Conservation (phyloP, 1,140 invertebrate genomes). For the Protaetia brevitarsis region DNA sequence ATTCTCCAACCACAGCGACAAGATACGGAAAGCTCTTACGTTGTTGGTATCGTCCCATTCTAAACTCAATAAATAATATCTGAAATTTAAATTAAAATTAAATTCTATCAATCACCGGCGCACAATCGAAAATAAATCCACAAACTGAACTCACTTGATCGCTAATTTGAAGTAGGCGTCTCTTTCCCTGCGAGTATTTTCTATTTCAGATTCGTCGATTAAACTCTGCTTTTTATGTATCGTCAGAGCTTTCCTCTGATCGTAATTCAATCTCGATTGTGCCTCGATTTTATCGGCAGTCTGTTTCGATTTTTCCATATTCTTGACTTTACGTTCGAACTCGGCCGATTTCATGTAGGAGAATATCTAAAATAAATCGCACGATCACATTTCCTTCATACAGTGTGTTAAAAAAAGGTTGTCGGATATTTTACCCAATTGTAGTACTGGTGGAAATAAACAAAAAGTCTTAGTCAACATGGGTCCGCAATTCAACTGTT, state of each 20-base stretch:
- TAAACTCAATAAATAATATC: constrained; percentile 64
- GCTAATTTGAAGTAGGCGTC: constrained; percentile 64
- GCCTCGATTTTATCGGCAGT: constrained; percentile 44
- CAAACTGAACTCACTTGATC: constrained; percentile 48
- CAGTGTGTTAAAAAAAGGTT: too few species aligned
- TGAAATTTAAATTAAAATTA: constrained; percentile 36
- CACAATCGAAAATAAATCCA: background rate
- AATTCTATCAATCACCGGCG: background rate
- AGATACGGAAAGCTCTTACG: constrained; percentile 75
- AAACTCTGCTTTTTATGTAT: constrained; percentile 54
- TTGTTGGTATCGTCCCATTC: constrained; percentile 68
- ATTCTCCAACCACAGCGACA: constrained; percentile 85
- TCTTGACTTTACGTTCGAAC: constrained; percentile 57
- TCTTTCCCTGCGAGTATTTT: constrained; percentile 64
- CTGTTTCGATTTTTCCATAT: constrained; percentile 53
- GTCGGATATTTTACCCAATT: too few species aligned
- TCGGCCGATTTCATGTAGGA: constrained; percentile 57
- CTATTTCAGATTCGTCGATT: constrained; percentile 74
- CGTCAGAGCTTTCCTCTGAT: constrained; percentile 53
- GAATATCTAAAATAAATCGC: constrained; percentile 50
- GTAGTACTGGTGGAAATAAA: too few species aligned
- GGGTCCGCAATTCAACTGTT: too few species aligned
- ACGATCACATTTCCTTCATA: background rate
- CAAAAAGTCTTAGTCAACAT: too few species aligned
- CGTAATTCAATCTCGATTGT: constrained; percentile 34